Percentiles rank a stretch among this genome's conserved stretches.
These are phyloP conservation scores for Rafetus swinhoei DNA, from an alignment of 2,113 vertebrate genomes.

Conservation along the genomic window DNA sequence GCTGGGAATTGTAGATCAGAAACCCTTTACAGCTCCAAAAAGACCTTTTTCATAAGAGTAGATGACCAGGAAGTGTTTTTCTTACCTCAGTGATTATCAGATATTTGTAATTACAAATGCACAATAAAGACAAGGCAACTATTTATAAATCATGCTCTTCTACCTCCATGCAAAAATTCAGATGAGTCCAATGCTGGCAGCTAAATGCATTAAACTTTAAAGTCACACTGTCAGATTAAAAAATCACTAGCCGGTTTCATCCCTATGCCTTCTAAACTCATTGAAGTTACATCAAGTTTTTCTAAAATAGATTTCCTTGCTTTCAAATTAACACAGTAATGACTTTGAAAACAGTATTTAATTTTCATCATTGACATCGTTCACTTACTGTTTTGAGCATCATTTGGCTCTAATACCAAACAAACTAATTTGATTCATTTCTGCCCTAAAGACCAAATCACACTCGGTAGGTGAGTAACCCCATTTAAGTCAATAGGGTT, in stretches of 20 bases:
- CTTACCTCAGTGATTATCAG: not conserved
- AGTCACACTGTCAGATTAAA: not conserved
- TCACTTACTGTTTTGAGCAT: not conserved
- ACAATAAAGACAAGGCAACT: conserved; percentile 58
- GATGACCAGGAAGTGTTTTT: not conserved
- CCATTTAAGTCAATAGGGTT: not conserved
- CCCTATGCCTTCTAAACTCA: not conserved
- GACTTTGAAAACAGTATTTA: not conserved
- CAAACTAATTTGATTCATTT: not conserved
- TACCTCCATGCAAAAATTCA: not conserved
- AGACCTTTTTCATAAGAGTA: not conserved
- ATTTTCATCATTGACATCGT: not conserved
- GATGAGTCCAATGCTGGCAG: rapidly evolving
- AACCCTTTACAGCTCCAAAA: not conserved
- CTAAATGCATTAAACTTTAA: not conserved
- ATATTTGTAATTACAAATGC: conserved; percentile 18
- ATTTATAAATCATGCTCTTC: conserved; percentile 30
- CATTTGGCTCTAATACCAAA: not conserved
- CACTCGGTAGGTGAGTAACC: not conserved
- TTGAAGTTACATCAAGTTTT: not conserved
- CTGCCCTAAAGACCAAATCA: not conserved
- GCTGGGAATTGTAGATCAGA: not conserved
- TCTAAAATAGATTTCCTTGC: not conserved
- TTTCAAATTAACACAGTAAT: not conserved
- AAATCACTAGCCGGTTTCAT: not conserved